Conservation (phyloP, 2,888 invertebrate species). For the Deroplatys truncata region DNA sequence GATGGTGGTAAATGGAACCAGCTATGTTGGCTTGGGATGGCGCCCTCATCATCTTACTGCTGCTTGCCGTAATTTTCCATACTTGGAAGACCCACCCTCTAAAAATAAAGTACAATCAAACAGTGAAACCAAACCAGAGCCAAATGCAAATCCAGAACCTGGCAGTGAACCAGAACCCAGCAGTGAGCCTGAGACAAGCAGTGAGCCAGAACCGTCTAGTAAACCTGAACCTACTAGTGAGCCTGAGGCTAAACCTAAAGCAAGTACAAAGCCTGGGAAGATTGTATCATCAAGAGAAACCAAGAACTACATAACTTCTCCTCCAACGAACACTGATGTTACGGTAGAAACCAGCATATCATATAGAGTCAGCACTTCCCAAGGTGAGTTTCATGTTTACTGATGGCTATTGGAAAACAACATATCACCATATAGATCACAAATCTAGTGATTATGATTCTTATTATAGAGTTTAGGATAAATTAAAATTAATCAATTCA, state of each 20-base stretch:
- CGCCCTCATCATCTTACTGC: slow-evolving; percentile 71
- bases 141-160: slow-evolving; percentile 38
- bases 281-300: slow-evolving; percentile 31
- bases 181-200: slow-evolving; percentile 38
- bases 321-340: slow-evolving; percentile 51
- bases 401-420: neutral
- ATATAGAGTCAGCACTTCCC: slow-evolving; percentile 66
- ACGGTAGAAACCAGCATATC: slow-evolving; percentile 77
- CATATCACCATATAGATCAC: neutral
- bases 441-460: no score
- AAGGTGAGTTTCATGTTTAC: slow-evolving; percentile 42
- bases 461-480: no score
- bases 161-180: slow-evolving; percentile 35
- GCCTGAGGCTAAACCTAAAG: slow-evolving; percentile 42
- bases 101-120: slow-evolving; percentile 35
- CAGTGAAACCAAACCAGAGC: slow-evolving; percentile 35
- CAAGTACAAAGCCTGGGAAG: slow-evolving; percentile 40
- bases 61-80: slow-evolving; percentile 76
- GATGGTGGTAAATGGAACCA: slow-evolving; percentile 80
- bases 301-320: slow-evolving; percentile 42
- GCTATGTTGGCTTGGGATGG: slow-evolving; percentile 92
- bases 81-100: slow-evolving; percentile 48
- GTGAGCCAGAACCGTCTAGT: slow-evolving; percentile 45
- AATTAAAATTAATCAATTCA: no score
- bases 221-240: slow-evolving; percentile 47